Evolutionary conservation across 1,140 invertebrate genomes (phyloP).

Genomic region (Danaus melanippus): DNA sequence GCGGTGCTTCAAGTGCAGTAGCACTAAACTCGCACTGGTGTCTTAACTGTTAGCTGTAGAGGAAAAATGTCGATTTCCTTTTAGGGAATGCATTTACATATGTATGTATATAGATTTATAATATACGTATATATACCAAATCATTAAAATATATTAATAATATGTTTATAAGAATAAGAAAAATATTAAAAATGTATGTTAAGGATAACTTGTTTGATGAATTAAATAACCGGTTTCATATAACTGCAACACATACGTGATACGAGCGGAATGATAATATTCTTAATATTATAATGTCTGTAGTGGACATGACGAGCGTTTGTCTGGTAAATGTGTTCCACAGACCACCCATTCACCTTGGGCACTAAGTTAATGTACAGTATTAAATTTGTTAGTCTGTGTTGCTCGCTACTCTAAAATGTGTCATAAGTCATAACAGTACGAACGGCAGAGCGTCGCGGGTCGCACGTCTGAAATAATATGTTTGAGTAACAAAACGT

Average conservation of each 20-base stretch:
- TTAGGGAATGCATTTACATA: too few species aligned
- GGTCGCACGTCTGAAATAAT: slow-evolving; percentile 28
- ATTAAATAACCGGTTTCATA: slow-evolving; percentile 18
- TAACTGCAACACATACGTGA: too few species aligned
- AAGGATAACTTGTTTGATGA: slow-evolving; percentile 13
- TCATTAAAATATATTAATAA: slow-evolving; percentile 1
- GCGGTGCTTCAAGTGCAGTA: neutral
- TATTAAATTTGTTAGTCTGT: slow-evolving; percentile 11
- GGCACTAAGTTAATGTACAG: slow-evolving; percentile 6
- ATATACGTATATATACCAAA: too few species aligned
- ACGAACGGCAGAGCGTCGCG: slow-evolving; percentile 30
- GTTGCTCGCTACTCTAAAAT: slow-evolving; percentile 56
- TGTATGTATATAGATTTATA: too few species aligned
- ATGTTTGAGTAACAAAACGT: too few species aligned
- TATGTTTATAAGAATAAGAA: neutral
- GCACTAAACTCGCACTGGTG: slow-evolving; percentile 11
- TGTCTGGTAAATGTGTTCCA: slow-evolving; percentile 27
- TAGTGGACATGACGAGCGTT: too few species aligned
- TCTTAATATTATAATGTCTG: too few species aligned
- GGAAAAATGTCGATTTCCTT: too few species aligned
- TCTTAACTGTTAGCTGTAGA: too few species aligned
- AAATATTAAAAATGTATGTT: slow-evolving; percentile 3
- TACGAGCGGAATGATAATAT: too few species aligned
- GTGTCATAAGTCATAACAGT: slow-evolving; percentile 61
- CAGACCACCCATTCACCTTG: slow-evolving; percentile 54